Percentiles rank a stretch among this genome's conserved stretches.
Evolutionary conservation across 1,140 invertebrate genomes (phyloP).

Genomic region (Centruroides sculpturatus): DNA sequence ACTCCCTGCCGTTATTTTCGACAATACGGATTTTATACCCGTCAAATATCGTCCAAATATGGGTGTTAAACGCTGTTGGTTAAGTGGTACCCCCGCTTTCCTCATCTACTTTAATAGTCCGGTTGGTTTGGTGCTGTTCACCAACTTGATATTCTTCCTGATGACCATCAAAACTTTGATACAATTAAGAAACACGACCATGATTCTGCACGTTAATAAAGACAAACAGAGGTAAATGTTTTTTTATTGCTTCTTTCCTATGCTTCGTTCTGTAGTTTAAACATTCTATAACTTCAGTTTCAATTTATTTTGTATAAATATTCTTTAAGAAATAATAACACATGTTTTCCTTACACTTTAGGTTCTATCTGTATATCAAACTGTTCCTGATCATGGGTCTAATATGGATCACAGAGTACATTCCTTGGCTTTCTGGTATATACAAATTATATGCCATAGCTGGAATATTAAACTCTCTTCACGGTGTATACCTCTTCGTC

Average conservation of each 20-base stretch:
- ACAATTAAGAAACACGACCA: constrained; percentile 21
- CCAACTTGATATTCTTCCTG: constrained; percentile 38
- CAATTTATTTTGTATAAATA: no score
- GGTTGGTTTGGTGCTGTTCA: constrained; percentile 25
- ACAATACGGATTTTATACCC: constrained; percentile 1
- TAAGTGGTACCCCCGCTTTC: constrained; percentile 11
- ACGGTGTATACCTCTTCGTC: constrained; percentile 73
- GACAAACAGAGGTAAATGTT: constrained; percentile 7
- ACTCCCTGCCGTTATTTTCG: constrained; percentile 8
- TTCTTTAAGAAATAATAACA: no score
- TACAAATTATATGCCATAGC: constrained; percentile 43
- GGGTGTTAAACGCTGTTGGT: constrained; percentile 12
- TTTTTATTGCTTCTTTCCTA: background rate
- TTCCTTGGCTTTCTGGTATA: constrained; percentile 39
- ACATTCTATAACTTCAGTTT: no score
- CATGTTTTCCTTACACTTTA: constrained; percentile 22
- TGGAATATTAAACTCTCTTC: constrained; percentile 59
- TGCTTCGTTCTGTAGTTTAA: background rate
- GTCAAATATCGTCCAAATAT: constrained; percentile 5
- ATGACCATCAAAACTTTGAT: constrained; percentile 31
- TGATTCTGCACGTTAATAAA: constrained; percentile 2
- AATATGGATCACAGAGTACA: constrained; percentile 53
- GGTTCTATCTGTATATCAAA: constrained; percentile 47
- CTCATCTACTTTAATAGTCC: constrained; percentile 18
- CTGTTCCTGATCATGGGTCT: constrained; percentile 54